Conservation (phyloP, 2,797 vertebrate genomes). For the Meriones psammophilus region DNA sequence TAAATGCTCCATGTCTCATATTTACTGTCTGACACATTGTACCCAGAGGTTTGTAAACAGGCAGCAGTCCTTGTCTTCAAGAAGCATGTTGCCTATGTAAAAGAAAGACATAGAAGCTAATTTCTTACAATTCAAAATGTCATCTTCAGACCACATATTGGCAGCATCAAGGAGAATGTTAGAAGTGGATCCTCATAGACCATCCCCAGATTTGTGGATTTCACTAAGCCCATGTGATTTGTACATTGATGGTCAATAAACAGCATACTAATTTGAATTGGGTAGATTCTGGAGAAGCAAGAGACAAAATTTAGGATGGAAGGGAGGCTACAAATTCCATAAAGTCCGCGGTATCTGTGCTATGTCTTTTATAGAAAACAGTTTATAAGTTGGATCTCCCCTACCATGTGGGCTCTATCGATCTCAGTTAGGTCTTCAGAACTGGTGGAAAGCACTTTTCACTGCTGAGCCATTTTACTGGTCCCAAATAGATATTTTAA, state of each 20-base stretch:
- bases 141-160: background rate
- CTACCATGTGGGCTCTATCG: background rate
- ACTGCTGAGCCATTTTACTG: background rate
- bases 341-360: background rate
- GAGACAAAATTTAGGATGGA: background rate
- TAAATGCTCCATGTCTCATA: slow-evolving; percentile 6
- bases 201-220: background rate
- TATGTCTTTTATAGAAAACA: background rate
- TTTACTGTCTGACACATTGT: background rate
- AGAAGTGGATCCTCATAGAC: background rate
- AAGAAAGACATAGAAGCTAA: slow-evolving; percentile 24
- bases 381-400: background rate
- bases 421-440: too few species aligned
- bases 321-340: background rate
- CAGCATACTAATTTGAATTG: background rate
- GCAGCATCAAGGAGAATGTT: background rate
- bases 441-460: background rate
- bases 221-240: background rate
- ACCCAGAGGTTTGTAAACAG: background rate
- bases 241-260: background rate
- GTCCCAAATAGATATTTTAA: slow-evolving; percentile 27
- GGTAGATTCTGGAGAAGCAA: background rate
- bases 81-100: background rate
- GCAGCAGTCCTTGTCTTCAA: background rate
- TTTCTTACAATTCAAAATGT: slow-evolving; percentile 51